Evolutionary conservation across 2,113 vertebrate genomes (phyloP), one percentile per base, ranked within the genome.

Genomic region (Crotalus tigris): DNA sequence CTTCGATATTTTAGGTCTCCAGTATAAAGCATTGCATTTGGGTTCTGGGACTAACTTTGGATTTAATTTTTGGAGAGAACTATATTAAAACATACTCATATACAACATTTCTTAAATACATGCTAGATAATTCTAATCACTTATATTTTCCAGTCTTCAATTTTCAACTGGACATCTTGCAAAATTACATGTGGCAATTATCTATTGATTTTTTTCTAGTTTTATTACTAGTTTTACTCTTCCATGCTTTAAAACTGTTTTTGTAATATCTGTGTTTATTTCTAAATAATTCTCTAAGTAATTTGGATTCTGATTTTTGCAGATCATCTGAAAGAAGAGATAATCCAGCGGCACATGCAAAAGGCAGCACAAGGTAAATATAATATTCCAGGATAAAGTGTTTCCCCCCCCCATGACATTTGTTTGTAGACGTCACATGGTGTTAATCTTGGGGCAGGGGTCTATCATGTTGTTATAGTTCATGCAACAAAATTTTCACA

Each of bases 241-340:
- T 87, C 26, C 49, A 69, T 92, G 21, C n/a, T 69, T 92, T 49
- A 54, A 59, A 92, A 53, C 21, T 69, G 69, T 23, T 26, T 87
- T 92, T 33, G 54, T 23, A 88, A 88, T 33, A n/a, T 61, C 19
- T 6, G 4, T 24, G 49, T 39, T 44, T 49, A 91, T 86, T 85
- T 91, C 39, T 86, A 29, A 85, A 55, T 8, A 90, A n/a, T 94
- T 93, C 44, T 92, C 55, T 91, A 75, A 92, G 46, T 54, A 11
- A 6, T 86, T 92, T 75, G 0, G 9, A 55, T 87, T 95, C 92
- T 96, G 0, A 97, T 29, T 97, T 75, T 96, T 75, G 95, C 64
- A 99, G 99, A 98, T 94, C 97, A 97, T 91, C 95, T 99, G 96
- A 99, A 99, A 98, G 98, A 96, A 92, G 97, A 98, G 44, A 95